Percentiles rank a stretch among this genome's conserved stretches.
Evolutionary conservation across 2,113 vertebrate genomes (phyloP).

Genomic region (Podarcis cretensis): DNA sequence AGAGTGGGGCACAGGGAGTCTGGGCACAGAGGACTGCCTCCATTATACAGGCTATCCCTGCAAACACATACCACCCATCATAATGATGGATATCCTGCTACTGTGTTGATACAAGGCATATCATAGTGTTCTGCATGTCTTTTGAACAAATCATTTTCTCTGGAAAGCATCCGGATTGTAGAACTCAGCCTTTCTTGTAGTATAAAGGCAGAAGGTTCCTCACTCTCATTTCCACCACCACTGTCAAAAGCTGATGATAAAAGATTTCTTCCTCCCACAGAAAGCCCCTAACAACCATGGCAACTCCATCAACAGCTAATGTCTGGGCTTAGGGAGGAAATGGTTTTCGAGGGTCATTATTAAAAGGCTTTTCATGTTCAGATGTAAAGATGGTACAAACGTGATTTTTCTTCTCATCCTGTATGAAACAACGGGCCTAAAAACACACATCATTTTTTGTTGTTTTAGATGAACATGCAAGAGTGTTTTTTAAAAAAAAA

Average conservation of each 20-base stretch:
- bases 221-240: conserved; percentile 62
- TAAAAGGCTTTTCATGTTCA: conserved; percentile 50
- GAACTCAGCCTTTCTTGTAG: conserved; percentile 55
- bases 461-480: neutral
- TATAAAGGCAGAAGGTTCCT: conserved; percentile 55
- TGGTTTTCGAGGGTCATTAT: conserved; percentile 40
- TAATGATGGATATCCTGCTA: neutral
- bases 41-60: neutral
- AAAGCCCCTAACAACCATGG: conserved; percentile 73
- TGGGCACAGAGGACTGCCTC: neutral
- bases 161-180: conserved; percentile 43
- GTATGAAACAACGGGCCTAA: conserved; percentile 19
- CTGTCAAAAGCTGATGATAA: conserved; percentile 83
- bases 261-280: conserved; percentile 80
- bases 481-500: conserved; percentile 9
- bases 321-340: conserved; percentile 54
- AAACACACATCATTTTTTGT: conserved; percentile 19
- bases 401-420: conserved; percentile 40
- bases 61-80: neutral
- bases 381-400: conserved; percentile 5
- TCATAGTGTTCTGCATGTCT: conserved; percentile 40
- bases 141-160: conserved; percentile 38
- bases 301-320: conserved; percentile 68
- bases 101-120: conserved; percentile 48
- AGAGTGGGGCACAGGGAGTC: neutral